phyloP scores from a whole-genome alignment of 2,113 vertebrate species.

The Sterrhoptilus dennistouni region DNA sequence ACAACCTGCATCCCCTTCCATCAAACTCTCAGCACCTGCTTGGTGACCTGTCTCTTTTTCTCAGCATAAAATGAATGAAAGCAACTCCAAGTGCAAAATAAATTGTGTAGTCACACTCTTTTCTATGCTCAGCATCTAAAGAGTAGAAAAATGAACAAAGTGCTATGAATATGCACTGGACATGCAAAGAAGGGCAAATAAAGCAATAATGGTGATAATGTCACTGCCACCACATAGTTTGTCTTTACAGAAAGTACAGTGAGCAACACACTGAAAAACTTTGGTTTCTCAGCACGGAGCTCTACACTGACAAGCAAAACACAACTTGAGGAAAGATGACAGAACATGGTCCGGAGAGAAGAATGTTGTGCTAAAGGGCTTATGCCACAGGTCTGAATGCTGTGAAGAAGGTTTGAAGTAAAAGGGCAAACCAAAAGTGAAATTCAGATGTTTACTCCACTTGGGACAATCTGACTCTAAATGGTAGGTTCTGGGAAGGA shows the following conservation, averaged over 20 bases:
- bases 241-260: background rate
- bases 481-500: background rate
- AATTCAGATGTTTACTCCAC: background rate
- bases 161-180: background rate
- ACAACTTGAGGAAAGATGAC: background rate
- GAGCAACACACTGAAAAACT: background rate
- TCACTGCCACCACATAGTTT: background rate
- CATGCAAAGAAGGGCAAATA: background rate
- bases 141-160: background rate
- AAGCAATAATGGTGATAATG: background rate
- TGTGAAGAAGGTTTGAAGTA: background rate
- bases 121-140: background rate
- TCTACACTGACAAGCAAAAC: background rate
- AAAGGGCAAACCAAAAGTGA: background rate
- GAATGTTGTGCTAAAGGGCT: background rate
- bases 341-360: background rate
- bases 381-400: background rate
- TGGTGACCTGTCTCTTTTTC: background rate
- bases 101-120: background rate
- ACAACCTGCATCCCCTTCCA: background rate
- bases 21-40: background rate
- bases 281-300: background rate
- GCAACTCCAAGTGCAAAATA: background rate
- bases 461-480: background rate
- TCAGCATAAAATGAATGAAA: background rate